phyloP scores from a whole-genome alignment of 30 jellyfish, hydroid and myxozoan genomes.

The Sanderia malayensis region DNA sequence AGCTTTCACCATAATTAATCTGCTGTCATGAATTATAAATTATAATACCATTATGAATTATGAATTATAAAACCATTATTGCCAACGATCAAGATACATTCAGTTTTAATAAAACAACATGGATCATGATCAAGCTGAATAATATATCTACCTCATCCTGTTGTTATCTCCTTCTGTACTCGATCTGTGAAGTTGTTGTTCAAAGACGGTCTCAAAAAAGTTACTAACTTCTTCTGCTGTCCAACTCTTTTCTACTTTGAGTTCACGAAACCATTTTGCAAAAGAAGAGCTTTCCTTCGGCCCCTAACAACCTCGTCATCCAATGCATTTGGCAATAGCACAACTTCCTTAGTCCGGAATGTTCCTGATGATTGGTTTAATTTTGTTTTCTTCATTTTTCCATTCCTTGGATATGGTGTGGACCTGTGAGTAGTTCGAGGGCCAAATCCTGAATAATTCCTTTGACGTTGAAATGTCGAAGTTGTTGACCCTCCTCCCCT shows the following conservation, averaged over 20 bases:
- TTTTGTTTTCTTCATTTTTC: background rate
- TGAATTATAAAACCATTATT: too few relatives aligned
- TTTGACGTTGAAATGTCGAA: background rate
- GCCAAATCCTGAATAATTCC: background rate
- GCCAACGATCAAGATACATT: too few relatives aligned
- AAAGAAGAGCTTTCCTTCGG: background rate
- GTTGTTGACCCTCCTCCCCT: constrained; percentile 5
- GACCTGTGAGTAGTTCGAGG: background rate
- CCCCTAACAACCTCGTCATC: constrained; percentile 1
- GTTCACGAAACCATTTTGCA: background rate
- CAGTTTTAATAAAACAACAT: too few relatives aligned
- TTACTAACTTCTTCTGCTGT: background rate
- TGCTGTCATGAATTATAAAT: too few relatives aligned
- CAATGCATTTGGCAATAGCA: constrained; percentile 1
- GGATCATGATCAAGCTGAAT: too few relatives aligned
- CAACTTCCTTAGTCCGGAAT: background rate
- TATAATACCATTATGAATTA: too few relatives aligned
- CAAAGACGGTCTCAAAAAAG: background rate
- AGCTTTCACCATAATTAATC: too few relatives aligned
- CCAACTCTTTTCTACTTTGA: background rate
- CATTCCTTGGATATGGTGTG: background rate
- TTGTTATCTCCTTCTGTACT: background rate
- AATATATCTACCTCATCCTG: background rate
- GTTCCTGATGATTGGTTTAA: background rate
- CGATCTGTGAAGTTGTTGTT: background rate